Evolutionary conservation across 2,797 vertebrate species (phyloP).

Genomic region (Falco rusticolus): DNA sequence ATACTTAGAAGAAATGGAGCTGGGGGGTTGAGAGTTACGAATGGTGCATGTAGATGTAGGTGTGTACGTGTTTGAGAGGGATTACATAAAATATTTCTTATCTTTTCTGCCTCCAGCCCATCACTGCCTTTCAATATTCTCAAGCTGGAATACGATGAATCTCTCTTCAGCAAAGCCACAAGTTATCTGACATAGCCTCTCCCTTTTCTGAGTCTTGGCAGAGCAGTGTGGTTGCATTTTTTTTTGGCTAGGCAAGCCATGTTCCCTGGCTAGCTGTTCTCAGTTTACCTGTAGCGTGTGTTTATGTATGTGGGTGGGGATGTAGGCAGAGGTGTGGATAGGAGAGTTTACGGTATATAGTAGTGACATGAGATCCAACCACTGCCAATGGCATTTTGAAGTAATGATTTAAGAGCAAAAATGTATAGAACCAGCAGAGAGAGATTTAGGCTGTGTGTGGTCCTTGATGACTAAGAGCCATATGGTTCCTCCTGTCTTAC

Average conservation of each 20-base stretch:
- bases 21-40: not conserved
- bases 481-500: not conserved
- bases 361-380: not conserved
- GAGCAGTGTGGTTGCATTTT: not conserved
- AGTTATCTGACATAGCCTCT: not conserved
- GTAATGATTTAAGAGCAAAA: not conserved
- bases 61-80: not conserved
- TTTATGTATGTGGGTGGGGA: not conserved
- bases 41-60: not conserved
- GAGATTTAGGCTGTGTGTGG: not conserved
- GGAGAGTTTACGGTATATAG: not conserved
- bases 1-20: not conserved
- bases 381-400: not conserved
- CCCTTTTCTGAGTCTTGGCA: constrained; percentile 19
- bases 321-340: not conserved
- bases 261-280: not conserved
- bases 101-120: not conserved
- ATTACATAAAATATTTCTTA: no score
- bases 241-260: not conserved
- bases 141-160: not conserved
- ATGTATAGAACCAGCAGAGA: not conserved
- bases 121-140: not conserved
- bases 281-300: not conserved
- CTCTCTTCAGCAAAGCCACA: not conserved
- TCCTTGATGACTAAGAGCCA: not conserved